phyloP scores from a whole-genome alignment of 2,797 vertebrate species.

The Hemitrygon akajei region DNA sequence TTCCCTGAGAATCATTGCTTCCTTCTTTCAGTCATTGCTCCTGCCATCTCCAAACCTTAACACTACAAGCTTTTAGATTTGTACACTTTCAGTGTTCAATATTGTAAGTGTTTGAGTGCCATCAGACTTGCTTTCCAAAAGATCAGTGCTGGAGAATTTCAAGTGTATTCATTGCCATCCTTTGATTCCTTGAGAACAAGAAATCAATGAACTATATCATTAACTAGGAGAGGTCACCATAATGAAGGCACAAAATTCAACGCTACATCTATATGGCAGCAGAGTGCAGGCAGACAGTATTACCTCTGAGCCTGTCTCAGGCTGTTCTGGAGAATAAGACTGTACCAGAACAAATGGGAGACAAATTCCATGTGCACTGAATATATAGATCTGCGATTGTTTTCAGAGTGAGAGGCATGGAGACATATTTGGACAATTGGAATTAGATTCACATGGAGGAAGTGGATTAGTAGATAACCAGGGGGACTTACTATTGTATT shows the following conservation, averaged over 20 bases:
- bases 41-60: background rate
- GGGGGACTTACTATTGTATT: background rate
- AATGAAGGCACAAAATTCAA: slow-evolving; percentile 19
- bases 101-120: slow-evolving; percentile 21
- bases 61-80: slow-evolving; percentile 30
- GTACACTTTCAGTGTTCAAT: slow-evolving; percentile 25
- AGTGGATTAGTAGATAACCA: background rate
- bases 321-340: slow-evolving; percentile 21
- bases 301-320: slow-evolving; percentile 5
- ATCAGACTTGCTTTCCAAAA: slow-evolving; percentile 30
- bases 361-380: slow-evolving; percentile 23
- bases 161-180: slow-evolving; percentile 35
- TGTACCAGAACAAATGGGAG: slow-evolving; percentile 21
- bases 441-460: slow-evolving; percentile 22
- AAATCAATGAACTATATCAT: slow-evolving; percentile 37
- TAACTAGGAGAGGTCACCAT: slow-evolving; percentile 35
- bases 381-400: slow-evolving; percentile 23
- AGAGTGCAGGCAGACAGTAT: slow-evolving; percentile 24
- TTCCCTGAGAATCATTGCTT: slow-evolving; percentile 21
- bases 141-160: slow-evolving; percentile 27
- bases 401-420: background rate
- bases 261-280: slow-evolving; percentile 30
- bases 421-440: slow-evolving; percentile 8
- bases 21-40: slow-evolving; percentile 13
- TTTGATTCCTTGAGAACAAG: slow-evolving; percentile 37